Percentiles rank a stretch among this genome's conserved stretches.
Evolutionary conservation across 2,797 vertebrate genomes (phyloP).

Genomic region (Microchirus variegatus): DNA sequence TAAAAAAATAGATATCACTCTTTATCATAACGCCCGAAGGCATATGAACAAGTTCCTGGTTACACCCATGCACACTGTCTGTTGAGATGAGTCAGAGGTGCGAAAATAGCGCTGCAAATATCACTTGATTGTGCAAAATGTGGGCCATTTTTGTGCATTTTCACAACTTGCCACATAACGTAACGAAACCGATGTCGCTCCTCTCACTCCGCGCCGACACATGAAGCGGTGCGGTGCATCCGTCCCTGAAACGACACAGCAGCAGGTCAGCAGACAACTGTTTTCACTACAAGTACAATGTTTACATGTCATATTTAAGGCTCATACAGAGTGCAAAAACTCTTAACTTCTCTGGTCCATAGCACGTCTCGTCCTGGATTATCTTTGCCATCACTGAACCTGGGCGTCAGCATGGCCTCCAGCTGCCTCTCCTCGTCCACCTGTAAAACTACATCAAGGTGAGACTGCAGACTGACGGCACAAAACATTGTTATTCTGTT

Average conservation of each 20-base stretch:
- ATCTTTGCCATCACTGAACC: constrained; percentile 62
- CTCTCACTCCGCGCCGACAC: constrained; percentile 1
- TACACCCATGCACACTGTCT: no score
- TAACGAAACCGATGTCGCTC: background rate
- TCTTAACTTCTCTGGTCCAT: background rate
- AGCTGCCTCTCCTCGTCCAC: constrained; percentile 82
- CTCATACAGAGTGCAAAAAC: background rate
- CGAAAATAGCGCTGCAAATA: no score
- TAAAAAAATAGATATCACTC: no score
- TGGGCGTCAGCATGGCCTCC: constrained; percentile 87
- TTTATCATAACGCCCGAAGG: no score
- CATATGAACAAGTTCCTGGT: no score
- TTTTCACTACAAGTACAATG: background rate
- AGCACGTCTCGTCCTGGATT: constrained; percentile 65
- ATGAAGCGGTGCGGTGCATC: constrained; percentile 33
- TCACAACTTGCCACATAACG: background rate
- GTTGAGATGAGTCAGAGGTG: no score
- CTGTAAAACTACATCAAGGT: constrained; percentile 87
- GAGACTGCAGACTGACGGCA: constrained; percentile 22
- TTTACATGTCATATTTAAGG: background rate
- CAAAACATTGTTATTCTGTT: background rate
- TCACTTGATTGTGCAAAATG: no score
- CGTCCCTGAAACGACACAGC: constrained; percentile 30
- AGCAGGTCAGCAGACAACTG: constrained; percentile 56
- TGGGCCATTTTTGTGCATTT: background rate